These are phyloP conservation scores for Columbina picui DNA, from an alignment of 2,113 vertebrate genomes.

Conservation along the genomic window DNA sequence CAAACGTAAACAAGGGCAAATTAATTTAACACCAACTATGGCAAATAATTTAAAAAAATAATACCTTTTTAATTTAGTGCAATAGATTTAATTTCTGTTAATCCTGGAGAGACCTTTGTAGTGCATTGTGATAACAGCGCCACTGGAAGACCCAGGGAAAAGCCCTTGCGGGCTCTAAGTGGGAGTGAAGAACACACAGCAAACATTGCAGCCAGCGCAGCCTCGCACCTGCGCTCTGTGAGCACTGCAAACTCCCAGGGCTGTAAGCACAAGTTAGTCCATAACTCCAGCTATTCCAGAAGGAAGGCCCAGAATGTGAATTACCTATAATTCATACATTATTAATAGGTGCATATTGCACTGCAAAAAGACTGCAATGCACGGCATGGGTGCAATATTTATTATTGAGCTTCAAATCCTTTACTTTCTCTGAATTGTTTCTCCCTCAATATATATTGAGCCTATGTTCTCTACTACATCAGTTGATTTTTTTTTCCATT, in stretches of 20 bases:
- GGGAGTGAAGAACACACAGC: not conserved
- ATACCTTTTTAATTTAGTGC: not conserved
- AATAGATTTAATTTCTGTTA: not conserved
- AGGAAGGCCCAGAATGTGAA: not conserved
- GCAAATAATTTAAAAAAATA: not conserved
- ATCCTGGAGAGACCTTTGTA: not conserved
- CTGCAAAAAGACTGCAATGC: not conserved
- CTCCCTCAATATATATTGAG: not conserved
- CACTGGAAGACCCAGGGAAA: not conserved
- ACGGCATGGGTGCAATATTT: not conserved
- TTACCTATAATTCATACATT: not conserved
- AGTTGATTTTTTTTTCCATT: not conserved
- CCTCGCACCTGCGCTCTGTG: fast-evolving
- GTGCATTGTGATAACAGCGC: fast-evolving
- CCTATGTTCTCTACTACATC: not conserved
- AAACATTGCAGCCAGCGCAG: not conserved
- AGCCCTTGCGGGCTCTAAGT: fast-evolving
- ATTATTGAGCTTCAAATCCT: not conserved
- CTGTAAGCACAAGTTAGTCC: not conserved
- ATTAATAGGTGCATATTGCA: not conserved
- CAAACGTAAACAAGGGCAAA: not conserved
- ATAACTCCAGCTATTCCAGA: not conserved
- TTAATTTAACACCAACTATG: not conserved
- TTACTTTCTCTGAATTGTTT: not conserved
- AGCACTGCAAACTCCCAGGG: fast-evolving